Evolutionary conservation across 2,113 vertebrate genomes (phyloP).

Genomic region (Syngnathus scovelli): DNA sequence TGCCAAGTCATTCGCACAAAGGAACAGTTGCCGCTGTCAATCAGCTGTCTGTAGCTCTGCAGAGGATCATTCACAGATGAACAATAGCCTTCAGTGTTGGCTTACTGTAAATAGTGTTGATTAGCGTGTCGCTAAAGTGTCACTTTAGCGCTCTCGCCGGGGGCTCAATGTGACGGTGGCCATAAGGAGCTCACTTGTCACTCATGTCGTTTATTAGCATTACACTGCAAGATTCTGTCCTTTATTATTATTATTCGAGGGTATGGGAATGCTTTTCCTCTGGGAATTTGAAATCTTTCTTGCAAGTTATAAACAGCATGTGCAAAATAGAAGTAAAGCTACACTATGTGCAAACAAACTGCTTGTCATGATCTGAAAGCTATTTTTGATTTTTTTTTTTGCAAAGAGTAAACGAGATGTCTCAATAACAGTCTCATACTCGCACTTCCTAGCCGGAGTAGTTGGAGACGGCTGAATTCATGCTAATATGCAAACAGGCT

Average conservation of each 20-base stretch:
- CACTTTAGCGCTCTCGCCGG: conserved; percentile 4
- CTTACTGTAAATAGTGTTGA: conserved; percentile 24
- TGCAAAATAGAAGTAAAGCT: not conserved
- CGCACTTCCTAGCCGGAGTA: not conserved
- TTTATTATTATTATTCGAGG: not conserved
- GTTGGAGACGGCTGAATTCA: not conserved
- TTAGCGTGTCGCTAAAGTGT: not conserved
- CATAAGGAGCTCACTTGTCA: conserved; percentile 9
- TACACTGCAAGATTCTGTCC: not conserved
- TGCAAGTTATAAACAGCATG: not conserved
- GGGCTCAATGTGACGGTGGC: conserved; percentile 7
- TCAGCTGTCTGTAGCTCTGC: conserved; percentile 21
- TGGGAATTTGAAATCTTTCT: not conserved
- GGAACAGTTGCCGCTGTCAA: conserved; percentile 33
- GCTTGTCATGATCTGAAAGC: not conserved
- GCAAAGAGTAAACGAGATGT: conserved; percentile 30
- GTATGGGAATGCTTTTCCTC: not conserved
- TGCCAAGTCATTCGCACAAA: conserved; percentile 41
- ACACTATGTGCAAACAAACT: not conserved
- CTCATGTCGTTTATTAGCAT: conserved; percentile 5
- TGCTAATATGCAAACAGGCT: not conserved
- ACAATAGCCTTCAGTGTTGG: conserved; percentile 21
- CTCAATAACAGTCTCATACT: conserved; percentile 1
- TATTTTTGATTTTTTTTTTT: not conserved
- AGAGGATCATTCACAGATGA: conserved; percentile 3